Evolutionary conservation across 2,797 vertebrate species (phyloP), one percentile per base, ranked within the genome.

Genomic region (Parauchenoglanis ngamensis): DNA sequence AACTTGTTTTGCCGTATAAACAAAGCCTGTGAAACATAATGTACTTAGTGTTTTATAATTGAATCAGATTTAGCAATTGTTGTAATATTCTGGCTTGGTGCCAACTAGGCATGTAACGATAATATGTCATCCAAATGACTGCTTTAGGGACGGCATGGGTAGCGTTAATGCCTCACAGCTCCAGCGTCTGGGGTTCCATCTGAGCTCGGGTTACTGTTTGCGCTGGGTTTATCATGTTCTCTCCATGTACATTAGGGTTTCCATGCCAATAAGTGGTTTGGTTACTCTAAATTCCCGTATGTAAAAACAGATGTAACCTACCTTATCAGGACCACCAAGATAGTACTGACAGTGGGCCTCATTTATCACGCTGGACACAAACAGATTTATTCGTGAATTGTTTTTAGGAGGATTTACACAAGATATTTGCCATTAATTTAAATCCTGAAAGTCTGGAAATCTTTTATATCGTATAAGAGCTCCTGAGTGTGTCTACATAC

Each of bases 11-110:
- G 15, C 25, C 1, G 7, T 19, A 15, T 52, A 52, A 49, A 82
- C 25, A 65, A 46, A 82, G 79, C 61, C 44, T 31, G 61, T 49
- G 61, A 67, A 82, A 67, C 80, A 82, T 28, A n/a, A 65, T 65
- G 80, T 52, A 52, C 57, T 28, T 49, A 82, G 79, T 67, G 57
- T 46, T 81, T 49, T 49, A 67, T 82, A 80, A 54, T 80, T 80
- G 40, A 49, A 82, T 82, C 61, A 52, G 61, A 67, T 82, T 80
- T 67, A 52, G 44, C 44, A 82, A 52, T 82, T 67, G 40, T 65
- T 28, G 21, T 67, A 28, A 82, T 82, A 17, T 49, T 59, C 56
- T 80, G 77, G 77, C 10, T 80, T 25, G 56, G 31, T 59, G 77
- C 77, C 56, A 80, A 25, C 77, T 13, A 40, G 31, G 54, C 35